A percentile compares a stretch with the other conserved stretches of the same genome.
These are phyloP conservation scores for Agelaius tricolor DNA, from an alignment of 2,113 vertebrate genomes.

Conservation along the genomic window DNA sequence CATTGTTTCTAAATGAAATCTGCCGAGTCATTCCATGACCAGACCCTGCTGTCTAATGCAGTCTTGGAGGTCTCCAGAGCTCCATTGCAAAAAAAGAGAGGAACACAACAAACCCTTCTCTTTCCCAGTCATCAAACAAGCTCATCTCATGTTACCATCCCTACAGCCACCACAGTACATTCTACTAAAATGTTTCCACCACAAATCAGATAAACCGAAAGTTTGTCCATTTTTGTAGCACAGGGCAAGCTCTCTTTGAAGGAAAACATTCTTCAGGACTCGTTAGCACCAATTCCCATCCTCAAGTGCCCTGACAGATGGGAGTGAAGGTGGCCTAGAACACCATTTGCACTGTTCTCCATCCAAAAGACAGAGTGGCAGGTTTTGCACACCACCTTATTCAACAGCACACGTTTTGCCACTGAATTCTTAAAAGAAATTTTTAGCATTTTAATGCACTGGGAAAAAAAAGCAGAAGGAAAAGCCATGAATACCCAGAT, in stretches of 20 bases:
- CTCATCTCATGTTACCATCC: neutral
- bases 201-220: neutral
- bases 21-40: fast-evolving
- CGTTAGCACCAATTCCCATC: neutral
- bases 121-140: neutral
- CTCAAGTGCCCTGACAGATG: fast-evolving
- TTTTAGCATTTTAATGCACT: neutral
- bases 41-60: fast-evolving
- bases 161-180: neutral
- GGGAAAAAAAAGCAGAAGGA: neutral
- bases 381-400: neutral
- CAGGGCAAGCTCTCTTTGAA: neutral
- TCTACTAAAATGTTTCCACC: neutral
- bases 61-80: neutral
- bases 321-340: neutral
- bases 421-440: neutral
- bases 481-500: neutral
- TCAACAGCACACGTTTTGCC: neutral
- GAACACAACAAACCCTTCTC: neutral
- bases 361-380: neutral
- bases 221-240: neutral
- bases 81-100: neutral
- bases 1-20: fast-evolving
- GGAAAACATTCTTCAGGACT: neutral
- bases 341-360: neutral